These are phyloP conservation scores for Spea hammondii DNA, from an alignment of 2,797 vertebrate species.

Conservation along the genomic window DNA sequence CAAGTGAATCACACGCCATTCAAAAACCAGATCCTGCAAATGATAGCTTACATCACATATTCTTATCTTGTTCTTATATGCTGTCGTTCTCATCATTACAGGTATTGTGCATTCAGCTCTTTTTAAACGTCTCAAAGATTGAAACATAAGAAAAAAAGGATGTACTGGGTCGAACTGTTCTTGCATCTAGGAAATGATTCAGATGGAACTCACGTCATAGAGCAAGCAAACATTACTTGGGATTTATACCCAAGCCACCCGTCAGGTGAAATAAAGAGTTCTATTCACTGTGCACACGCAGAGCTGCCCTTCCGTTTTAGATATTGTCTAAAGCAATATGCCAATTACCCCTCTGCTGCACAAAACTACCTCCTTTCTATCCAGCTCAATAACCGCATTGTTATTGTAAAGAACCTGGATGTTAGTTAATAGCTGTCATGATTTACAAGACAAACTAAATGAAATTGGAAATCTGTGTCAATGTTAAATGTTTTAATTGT, in stretches of 20 bases:
- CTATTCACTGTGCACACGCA: background rate
- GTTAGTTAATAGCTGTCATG: background rate
- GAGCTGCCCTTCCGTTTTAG: conserved; percentile 3
- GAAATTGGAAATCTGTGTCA: background rate
- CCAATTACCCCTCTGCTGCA: background rate
- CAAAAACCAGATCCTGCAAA: background rate
- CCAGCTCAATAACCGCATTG: background rate
- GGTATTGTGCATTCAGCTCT: conserved; percentile 17
- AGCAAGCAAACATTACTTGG: background rate
- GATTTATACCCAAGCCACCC: background rate
- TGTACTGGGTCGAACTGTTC: background rate
- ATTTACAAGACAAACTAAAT: background rate
- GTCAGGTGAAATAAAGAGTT: conserved; percentile 13
- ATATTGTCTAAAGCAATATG: conserved; percentile 2
- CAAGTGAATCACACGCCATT: conserved; percentile 3
- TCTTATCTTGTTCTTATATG: background rate
- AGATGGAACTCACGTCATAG: background rate
- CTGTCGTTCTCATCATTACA: conserved; percentile 9
- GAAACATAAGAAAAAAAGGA: conserved; percentile 5
- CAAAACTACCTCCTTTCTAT: conserved; percentile 1
- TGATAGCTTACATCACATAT: conserved; percentile 1
- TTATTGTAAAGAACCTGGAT: background rate
- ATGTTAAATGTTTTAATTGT: background rate
- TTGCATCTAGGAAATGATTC: background rate
- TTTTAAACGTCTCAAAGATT: background rate